Evolutionary conservation across 1,140 invertebrate genomes (phyloP).

Genomic region (Ditylenchus dipsaci): DNA sequence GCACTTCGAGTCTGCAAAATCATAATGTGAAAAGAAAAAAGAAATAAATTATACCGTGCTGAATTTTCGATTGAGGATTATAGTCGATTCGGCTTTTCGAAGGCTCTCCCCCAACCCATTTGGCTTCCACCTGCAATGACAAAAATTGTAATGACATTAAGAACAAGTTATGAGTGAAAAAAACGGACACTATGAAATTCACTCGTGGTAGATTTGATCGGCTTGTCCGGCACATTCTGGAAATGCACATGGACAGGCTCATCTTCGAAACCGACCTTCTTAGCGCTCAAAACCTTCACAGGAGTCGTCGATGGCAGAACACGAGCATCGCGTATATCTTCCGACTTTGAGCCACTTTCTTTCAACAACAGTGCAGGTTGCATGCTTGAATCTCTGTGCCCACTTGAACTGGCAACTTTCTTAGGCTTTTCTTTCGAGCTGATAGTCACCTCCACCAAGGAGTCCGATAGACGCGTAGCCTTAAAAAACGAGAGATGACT

Average conservation of each 20-base stretch:
- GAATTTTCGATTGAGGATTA: not conserved
- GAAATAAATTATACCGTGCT: not conserved
- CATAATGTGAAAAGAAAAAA: not conserved
- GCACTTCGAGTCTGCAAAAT: not conserved
- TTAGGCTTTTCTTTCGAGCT: too few relatives aligned
- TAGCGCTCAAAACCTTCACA: too few relatives aligned
- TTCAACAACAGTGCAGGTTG: too few relatives aligned
- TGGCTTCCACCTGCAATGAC: not conserved
- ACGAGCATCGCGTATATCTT: too few relatives aligned
- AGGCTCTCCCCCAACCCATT: not conserved
- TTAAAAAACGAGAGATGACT: too few relatives aligned
- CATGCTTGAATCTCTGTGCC: too few relatives aligned
- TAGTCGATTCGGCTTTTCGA: not conserved
- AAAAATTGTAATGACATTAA: not conserved
- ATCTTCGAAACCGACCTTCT: too few relatives aligned
- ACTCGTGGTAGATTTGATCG: not conserved
- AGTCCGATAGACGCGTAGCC: too few relatives aligned
- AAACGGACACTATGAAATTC: not conserved
- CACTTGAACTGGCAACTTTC: too few relatives aligned
- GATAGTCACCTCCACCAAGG: too few relatives aligned
- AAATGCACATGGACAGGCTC: not conserved
- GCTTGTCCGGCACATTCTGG: not conserved
- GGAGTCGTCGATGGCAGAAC: too few relatives aligned
- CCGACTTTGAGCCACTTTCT: too few relatives aligned
- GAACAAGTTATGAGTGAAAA: not conserved